These are phyloP conservation scores for Punctoribates punctum DNA, from an alignment of 2,888 invertebrate species.

Conservation along the genomic window DNA sequence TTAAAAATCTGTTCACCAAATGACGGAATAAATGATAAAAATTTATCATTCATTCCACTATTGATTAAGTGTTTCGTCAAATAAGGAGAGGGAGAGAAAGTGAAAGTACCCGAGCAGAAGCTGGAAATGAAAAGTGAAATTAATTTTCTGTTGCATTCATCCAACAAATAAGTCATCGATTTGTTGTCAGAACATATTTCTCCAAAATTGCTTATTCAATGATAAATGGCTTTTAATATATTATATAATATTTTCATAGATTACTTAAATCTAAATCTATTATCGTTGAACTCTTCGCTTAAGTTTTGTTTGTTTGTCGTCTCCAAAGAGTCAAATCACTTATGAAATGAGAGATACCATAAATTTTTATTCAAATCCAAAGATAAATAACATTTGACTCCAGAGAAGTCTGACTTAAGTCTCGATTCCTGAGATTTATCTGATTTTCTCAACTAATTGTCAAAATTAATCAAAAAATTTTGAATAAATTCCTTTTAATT, in stretches of 20 bases:
- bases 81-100: too few species aligned
- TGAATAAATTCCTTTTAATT: too few species aligned
- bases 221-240: constrained; percentile 14
- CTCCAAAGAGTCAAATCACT: too few species aligned
- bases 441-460: too few species aligned
- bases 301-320: background rate
- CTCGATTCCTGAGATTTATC: too few species aligned
- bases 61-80: background rate
- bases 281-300: background rate
- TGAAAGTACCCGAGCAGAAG: background rate
- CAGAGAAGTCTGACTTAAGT: too few species aligned
- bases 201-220: constrained; percentile 8
- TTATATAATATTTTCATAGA: background rate
- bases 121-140: background rate
- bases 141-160: background rate
- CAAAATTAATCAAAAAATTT: too few species aligned
- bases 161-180: constrained; percentile 8
- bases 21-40: background rate
- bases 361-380: too few species aligned
- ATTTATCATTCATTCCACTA: background rate
- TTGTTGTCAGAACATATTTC: constrained; percentile 7
- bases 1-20: background rate
- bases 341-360: too few species aligned
- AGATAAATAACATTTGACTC: too few species aligned
- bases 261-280: background rate